Conservation (phyloP, 2,113 vertebrate genomes). For the Otis tarda region DNA sequence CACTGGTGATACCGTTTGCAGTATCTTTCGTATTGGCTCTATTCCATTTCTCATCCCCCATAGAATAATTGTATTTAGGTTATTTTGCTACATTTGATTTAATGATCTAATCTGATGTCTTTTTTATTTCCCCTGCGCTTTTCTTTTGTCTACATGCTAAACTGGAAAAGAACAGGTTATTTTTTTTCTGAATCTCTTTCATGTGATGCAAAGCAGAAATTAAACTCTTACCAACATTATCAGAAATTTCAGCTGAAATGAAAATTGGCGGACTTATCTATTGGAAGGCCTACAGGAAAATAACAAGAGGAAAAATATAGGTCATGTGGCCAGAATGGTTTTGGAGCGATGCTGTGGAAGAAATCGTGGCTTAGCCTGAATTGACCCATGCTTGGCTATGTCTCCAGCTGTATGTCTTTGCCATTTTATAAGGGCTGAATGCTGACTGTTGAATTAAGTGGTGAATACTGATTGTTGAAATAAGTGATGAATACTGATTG, state of each 20-base stretch:
- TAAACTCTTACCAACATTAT: neutral
- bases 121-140: neutral
- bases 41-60: neutral
- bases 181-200: neutral
- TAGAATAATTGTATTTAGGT: neutral
- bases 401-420: neutral
- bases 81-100: neutral
- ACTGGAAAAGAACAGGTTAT: neutral
- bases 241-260: constrained; percentile 1
- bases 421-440: neutral
- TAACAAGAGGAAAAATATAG: neutral
- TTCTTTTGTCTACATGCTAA: neutral
- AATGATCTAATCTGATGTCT: neutral
- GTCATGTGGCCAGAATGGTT: neutral
- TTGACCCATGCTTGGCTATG: neutral
- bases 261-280: neutral
- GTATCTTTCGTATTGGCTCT: neutral
- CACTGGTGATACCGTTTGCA: neutral
- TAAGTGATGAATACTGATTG: neutral
- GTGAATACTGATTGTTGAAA: neutral
- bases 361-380: neutral
- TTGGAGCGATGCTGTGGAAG: neutral
- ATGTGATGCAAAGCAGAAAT: neutral
- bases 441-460: neutral
- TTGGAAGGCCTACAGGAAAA: neutral